Evolutionary conservation across 2,888 invertebrate genomes (phyloP), one percentile per base, ranked within the genome.

Genomic region (Orthosia gothica): DNA sequence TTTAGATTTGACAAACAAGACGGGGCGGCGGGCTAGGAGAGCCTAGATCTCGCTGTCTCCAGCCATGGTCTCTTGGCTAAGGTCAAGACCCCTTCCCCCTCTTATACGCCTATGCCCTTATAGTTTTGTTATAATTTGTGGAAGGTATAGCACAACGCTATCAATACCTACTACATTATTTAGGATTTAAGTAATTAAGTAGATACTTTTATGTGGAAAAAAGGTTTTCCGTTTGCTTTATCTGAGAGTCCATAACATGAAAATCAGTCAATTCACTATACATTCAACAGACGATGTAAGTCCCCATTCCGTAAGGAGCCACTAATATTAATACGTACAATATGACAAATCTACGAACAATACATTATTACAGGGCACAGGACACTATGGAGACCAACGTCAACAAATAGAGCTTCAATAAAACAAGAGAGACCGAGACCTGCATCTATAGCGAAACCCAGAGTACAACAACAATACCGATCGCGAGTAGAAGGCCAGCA

Each of bases 351-450:
- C 18, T n/a, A 40, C 5, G 32, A 26, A 58, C 23, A 20, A 13
- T 47, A 5, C 32, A 45, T n/a, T 47, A 49, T 76, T 71, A 18
- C 69, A 82, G 82, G 61, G 20, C 63, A 68, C 18, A 76, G 9
- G 67, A 84, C 84, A 40, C 58, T 84, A 50, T 76, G 82, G 84
- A 70, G 55, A 61, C 66, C 84, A 50, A 71, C 58, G 0, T 2
- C 5, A 3, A 57, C 18, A 49, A 49, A 49, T n/a, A 62, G 2
- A 16, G 15, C 5, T n/a, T 47, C n/a, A 9, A 9, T 18, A 32
- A 54, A 32, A 5, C n/a, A 47, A 45, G 20, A 32, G 3, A 54
- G 3, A 1, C 16, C n/a, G 3, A 54, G 3, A 1, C 16, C n/a
- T 20, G 5, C 15, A 9, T 13, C n/a, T 32, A 69, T 3, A 45